These are phyloP conservation scores for Holacanthella duospinosa DNA, from an alignment of 2,888 invertebrate genomes.

Conservation along the genomic window DNA sequence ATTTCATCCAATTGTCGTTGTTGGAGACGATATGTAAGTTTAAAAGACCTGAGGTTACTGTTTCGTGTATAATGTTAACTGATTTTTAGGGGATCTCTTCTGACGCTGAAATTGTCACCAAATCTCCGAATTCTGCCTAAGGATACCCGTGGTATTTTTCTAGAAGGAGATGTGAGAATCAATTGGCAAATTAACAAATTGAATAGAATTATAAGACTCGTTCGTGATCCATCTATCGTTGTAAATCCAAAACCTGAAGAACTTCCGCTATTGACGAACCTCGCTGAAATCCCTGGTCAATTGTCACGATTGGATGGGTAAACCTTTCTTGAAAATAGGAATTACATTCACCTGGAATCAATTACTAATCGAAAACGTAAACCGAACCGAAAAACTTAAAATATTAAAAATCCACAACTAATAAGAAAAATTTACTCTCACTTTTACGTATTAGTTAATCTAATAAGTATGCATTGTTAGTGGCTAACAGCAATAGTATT, in stretches of 20 bases:
- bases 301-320: not conserved
- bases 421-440: too few species aligned
- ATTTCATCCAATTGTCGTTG: constrained; percentile 60
- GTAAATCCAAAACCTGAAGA: constrained; percentile 29
- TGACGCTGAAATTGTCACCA: constrained; percentile 80
- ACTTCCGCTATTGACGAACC: not conserved
- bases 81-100: constrained; percentile 57
- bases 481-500: too few species aligned
- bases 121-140: constrained; percentile 77
- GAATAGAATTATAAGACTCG: constrained; percentile 70
- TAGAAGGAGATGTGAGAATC: constrained; percentile 35
- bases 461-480: too few species aligned
- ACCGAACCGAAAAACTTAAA: too few species aligned
- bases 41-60: too few species aligned
- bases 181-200: constrained; percentile 60
- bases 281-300: not conserved
- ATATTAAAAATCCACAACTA: too few species aligned
- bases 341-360: constrained; percentile 40
- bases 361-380: too few species aligned
- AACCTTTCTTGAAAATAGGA: too few species aligned
- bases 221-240: constrained; percentile 51
- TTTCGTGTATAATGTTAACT: too few species aligned
- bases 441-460: too few species aligned
- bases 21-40: constrained; percentile 81
- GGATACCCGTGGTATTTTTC: constrained; percentile 60